phyloP scores from a whole-genome alignment of 1,140 invertebrate genomes.

The Macrocentrus cingulum region DNA sequence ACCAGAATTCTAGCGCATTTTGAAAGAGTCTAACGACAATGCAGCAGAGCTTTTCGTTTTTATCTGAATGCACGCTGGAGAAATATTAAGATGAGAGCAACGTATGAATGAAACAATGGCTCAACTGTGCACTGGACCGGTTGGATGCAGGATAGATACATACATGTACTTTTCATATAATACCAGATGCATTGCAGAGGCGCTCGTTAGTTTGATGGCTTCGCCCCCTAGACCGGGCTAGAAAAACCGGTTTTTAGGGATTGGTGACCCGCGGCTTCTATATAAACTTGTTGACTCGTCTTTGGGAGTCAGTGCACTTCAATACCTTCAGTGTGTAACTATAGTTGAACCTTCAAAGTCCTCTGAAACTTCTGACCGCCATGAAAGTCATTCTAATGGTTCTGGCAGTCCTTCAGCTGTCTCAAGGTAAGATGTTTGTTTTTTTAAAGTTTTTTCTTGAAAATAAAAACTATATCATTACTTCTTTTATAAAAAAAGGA shows the following conservation, averaged over 20 bases:
- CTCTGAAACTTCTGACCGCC: too few species aligned
- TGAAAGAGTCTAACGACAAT: constrained; percentile 3
- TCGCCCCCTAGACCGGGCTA: too few species aligned
- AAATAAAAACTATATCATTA: too few species aligned
- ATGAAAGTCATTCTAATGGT: too few species aligned
- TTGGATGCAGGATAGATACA: too few species aligned
- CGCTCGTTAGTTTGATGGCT: constrained; percentile 24
- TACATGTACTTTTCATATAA: too few species aligned
- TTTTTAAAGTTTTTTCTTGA: too few species aligned
- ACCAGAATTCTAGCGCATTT: background rate
- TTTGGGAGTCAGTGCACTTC: constrained; percentile 2
- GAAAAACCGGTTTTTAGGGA: background rate
- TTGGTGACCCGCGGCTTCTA: constrained; percentile 4
- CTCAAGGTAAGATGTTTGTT: too few species aligned
- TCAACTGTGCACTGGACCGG: background rate
- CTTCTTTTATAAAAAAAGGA: too few species aligned
- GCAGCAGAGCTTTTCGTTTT: background rate
- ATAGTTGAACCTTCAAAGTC: background rate
- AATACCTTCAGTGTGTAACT: background rate
- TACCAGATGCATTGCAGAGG: constrained; percentile 9
- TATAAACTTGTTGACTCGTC: constrained; percentile 19
- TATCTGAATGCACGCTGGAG: background rate
- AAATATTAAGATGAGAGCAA: background rate
- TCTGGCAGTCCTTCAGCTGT: too few species aligned
- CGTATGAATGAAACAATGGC: constrained; percentile 1